phyloP scores from a whole-genome alignment of 2,797 vertebrate species.

The Falco novaeseelandiae region DNA sequence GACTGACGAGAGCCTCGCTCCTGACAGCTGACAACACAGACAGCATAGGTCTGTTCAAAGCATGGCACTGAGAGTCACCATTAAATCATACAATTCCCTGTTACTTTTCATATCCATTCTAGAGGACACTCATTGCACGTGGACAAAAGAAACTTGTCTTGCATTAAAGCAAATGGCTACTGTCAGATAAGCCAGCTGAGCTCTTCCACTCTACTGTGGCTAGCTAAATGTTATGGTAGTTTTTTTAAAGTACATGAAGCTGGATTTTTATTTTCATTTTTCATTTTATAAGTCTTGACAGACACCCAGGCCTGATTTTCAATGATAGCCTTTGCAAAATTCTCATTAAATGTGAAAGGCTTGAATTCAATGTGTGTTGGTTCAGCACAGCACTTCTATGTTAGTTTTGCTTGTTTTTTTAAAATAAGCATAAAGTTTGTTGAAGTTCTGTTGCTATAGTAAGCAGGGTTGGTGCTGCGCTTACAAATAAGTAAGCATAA shows the following conservation, averaged over 20 bases:
- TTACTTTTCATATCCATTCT: conserved; percentile 36
- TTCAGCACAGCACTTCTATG: not conserved
- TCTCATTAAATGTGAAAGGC: not conserved
- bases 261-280: not conserved
- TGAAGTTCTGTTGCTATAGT: not conserved
- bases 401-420: not conserved
- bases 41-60: conserved; percentile 29
- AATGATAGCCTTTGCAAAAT: not conserved
- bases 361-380: not conserved
- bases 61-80: conserved; percentile 17
- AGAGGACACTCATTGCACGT: not conserved
- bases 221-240: not conserved
- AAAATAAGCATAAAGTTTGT: not conserved
- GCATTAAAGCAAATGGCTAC: conserved; percentile 14
- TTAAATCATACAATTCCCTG: conserved; percentile 21
- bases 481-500: not conserved
- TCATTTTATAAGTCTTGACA: not conserved
- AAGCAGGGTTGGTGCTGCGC: not conserved
- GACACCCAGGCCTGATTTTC: not conserved
- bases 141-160: conserved; percentile 22
- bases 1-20: conserved; percentile 34
- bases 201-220: not conserved
- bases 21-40: conserved; percentile 8
- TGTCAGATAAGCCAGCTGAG: conserved; percentile 5
- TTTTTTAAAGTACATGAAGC: not conserved